Percentiles rank a stretch among this genome's conserved stretches.
Conservation (phyloP, 2,888 invertebrate species). For the Agrotis ipsilon region DNA sequence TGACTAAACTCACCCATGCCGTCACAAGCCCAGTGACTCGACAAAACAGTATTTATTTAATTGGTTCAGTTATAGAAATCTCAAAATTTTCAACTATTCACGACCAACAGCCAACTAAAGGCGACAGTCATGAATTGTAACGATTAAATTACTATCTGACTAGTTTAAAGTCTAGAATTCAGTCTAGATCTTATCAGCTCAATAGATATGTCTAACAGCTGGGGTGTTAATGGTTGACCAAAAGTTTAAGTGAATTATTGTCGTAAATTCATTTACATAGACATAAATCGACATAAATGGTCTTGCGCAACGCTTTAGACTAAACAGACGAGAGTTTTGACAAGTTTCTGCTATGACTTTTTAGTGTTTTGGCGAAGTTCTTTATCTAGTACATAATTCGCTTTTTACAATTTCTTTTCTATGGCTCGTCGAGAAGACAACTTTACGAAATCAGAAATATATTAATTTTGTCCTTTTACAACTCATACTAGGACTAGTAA, state of each 20-base stretch:
- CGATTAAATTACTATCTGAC: slow-evolving; percentile 46
- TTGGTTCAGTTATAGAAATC: slow-evolving; percentile 8
- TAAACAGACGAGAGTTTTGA: neutral
- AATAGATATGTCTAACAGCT: slow-evolving; percentile 42
- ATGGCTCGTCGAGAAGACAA: no score
- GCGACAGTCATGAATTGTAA: slow-evolving; percentile 29
- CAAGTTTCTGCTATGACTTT: neutral
- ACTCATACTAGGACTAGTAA: no score
- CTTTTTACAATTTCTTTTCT: no score
- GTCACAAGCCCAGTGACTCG: neutral
- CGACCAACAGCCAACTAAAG: slow-evolving; percentile 13
- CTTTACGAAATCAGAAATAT: no score
- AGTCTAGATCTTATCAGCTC: slow-evolving; percentile 45
- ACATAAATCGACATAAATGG: neutral
- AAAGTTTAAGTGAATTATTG: slow-evolving; percentile 6
- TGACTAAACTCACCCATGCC: neutral
- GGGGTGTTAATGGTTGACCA: slow-evolving; percentile 36
- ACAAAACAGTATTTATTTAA: slow-evolving; percentile 14
- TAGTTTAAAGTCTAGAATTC: slow-evolving; percentile 30
- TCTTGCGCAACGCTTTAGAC: neutral
- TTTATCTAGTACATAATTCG: no score
- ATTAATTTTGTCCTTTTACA: no score
- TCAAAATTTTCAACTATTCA: slow-evolving; percentile 45
- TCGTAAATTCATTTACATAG: slow-evolving; percentile 15
- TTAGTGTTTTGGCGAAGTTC: neutral